Conservation (phyloP, 1,140 invertebrate genomes). For the Aphaenogaster ashmeadi region DNA sequence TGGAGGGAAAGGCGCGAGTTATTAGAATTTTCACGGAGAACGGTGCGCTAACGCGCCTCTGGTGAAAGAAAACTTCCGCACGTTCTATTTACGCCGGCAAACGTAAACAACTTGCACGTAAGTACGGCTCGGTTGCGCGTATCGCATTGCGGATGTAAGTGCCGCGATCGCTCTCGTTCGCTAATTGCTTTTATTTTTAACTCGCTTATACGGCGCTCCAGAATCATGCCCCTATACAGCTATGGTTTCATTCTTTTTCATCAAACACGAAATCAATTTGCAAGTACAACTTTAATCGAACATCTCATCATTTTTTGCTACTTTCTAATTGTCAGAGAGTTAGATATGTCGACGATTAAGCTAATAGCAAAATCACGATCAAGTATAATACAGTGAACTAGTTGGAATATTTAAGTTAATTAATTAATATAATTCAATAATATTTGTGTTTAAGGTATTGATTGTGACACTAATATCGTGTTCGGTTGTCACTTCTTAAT, state of each 20-base stretch:
- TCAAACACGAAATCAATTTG: conserved; percentile 11
- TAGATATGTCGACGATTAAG: not conserved
- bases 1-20: conserved; percentile 52
- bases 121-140: conserved; percentile 18
- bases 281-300: not conserved
- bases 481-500: not conserved
- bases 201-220: not conserved
- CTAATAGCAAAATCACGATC: not conserved
- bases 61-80: conserved; percentile 61
- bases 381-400: not conserved
- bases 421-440: not conserved
- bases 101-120: conserved; percentile 56
- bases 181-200: conserved; percentile 57
- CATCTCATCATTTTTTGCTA: not conserved
- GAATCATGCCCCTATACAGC: not conserved
- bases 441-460: not conserved
- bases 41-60: conserved; percentile 16
- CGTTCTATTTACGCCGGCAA: conserved; percentile 61
- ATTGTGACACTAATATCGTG: conserved; percentile 4
- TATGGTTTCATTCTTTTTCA: not conserved
- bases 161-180: conserved; percentile 42
- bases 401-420: conserved; percentile 18
- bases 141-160: conserved; percentile 57
- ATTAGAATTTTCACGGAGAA: conserved; percentile 62
- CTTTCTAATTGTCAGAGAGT: conserved; percentile 4